Conservation (phyloP, 2,888 invertebrate genomes). For the Dusona sp. region DNA sequence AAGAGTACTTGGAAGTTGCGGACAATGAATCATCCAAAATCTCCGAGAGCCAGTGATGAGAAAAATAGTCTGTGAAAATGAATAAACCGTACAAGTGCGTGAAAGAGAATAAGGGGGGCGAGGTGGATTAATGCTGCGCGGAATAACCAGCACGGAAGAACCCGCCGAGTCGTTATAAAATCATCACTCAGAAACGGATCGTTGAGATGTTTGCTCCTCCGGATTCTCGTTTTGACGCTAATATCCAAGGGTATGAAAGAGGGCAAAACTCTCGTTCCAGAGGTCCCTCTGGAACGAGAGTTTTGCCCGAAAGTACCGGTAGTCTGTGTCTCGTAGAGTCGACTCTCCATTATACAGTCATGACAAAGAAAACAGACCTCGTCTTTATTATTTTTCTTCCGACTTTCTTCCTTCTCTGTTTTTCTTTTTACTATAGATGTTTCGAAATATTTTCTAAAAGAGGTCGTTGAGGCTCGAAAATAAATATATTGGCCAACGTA, state of each 20-base stretch:
- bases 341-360: constrained; percentile 28
- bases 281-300: constrained; percentile 19
- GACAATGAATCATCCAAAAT: constrained; percentile 17
- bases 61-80: constrained; percentile 46
- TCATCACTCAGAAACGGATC: constrained; percentile 71
- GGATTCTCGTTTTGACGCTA: constrained; percentile 43
- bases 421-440: neutral
- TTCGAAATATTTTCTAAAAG: neutral
- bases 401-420: constrained; percentile 6
- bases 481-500: neutral
- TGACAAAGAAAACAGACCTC: constrained; percentile 4
- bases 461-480: neutral
- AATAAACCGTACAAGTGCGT: constrained; percentile 45
- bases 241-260: constrained; percentile 57
- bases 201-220: constrained; percentile 64
- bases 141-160: constrained; percentile 21
- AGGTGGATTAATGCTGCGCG: constrained; percentile 39
- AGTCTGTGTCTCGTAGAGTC: constrained; percentile 39
- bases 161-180: constrained; percentile 68
- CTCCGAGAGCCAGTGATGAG: constrained; percentile 15
- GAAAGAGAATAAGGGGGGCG: constrained; percentile 39
- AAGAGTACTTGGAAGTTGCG: constrained; percentile 21
- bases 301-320: constrained; percentile 48
- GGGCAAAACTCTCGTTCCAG: too few relatives aligned
- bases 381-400: constrained; percentile 39